Evolutionary conservation across 2,113 vertebrate species (phyloP).

Genomic region (Garra rufa): DNA sequence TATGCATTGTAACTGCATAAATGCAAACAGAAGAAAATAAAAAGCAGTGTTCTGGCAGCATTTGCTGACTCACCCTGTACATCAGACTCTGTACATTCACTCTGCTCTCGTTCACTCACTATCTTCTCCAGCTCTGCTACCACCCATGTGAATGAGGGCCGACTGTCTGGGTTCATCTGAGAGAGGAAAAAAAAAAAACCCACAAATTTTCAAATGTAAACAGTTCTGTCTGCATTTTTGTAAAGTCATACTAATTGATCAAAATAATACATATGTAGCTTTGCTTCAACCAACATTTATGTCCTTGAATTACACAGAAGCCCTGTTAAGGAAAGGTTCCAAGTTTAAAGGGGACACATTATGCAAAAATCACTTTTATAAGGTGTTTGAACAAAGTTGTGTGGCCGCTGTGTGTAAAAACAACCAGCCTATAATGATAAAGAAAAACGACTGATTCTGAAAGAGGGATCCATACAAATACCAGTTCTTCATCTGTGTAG

Average conservation of each 20-base stretch:
- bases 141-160: slow-evolving; percentile 84
- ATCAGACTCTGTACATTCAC: slow-evolving; percentile 20
- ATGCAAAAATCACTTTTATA: too few relatives aligned
- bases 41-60: background rate
- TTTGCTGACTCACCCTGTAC: slow-evolving; percentile 61
- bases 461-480: too few relatives aligned
- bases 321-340: background rate
- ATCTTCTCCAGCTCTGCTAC: slow-evolving; percentile 80
- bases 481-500: too few relatives aligned
- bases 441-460: too few relatives aligned
- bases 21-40: background rate
- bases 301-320: background rate
- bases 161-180: slow-evolving; percentile 83
- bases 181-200: background rate
- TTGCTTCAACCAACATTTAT: background rate
- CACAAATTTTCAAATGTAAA: too few relatives aligned
- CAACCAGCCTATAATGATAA: too few relatives aligned
- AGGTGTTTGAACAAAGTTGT: too few relatives aligned
- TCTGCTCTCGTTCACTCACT: slow-evolving; percentile 49
- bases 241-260: background rate
- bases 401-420: too few relatives aligned
- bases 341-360: too few relatives aligned
- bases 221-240: background rate
- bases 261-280: background rate
- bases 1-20: background rate